Base-by-base conservation (phyloP, 2,888 invertebrate species). In the Agrilus cyanescens region DNA sequence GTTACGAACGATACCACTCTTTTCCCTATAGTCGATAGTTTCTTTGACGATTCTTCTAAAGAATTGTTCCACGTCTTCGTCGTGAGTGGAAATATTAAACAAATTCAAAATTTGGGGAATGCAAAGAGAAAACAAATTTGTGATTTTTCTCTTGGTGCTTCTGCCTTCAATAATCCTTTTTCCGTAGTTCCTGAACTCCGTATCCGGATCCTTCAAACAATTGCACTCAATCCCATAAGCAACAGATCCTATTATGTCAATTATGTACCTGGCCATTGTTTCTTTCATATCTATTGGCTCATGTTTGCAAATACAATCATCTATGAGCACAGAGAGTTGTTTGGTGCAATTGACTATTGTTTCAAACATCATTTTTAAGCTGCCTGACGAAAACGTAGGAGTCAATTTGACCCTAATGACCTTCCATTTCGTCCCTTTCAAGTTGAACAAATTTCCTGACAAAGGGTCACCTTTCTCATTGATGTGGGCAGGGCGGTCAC, bases 161-260 rank as follows among this genome's bases (percentile, higher is more conserved):
- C 33, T 45, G 8, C 40, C 41, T 16, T 41, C 41, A 35, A 50
- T 48, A 2, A 48, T 20, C 38, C 43, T 46, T 16, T 41, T 33
- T 4, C 45, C 48, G 38, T 50, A 42, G 7, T 34, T n/a, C 7
- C 40, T 16, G 54, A 74, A 74, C 44, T 71, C 69, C 0, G 71
- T 68, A 44, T 70, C 61, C 0, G 68, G 60, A 53, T 69, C 65
- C 36, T 65, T 63, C 38, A 74, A 69, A 15, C 71, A 68, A 50
- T 74, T 69, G 47, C 70, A 69, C 48, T 73, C 70, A 7, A 75
- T 63, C 30, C 74, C 74, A 52, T 74, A 75, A 18, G 73, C 74
- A 37, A 72, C 68, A 37, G 67, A 69, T n/a, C n/a, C n/a, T n/a
- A n/a, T n/a, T n/a, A n/a, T n/a, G n/a, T n/a, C n/a, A n/a, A n/a